These are phyloP conservation scores for Drosophila buzzatii DNA, from an alignment of 2,888 invertebrate genomes.

Conservation along the genomic window DNA sequence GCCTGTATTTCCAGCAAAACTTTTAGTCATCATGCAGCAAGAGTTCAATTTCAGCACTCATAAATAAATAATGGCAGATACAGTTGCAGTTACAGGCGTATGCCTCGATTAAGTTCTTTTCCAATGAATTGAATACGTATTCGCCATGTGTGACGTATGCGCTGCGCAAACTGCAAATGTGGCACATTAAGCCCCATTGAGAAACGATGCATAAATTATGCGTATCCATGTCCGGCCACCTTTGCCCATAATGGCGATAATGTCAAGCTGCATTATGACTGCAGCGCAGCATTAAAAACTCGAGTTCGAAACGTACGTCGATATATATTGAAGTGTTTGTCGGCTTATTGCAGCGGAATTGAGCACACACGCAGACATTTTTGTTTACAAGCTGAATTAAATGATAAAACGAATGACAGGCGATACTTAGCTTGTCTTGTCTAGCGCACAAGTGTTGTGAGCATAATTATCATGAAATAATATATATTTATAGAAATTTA, in stretches of 20 bases:
- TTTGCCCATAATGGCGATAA: constrained; percentile 15
- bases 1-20: neutral
- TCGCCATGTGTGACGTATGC: constrained; percentile 9
- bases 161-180: constrained; percentile 5
- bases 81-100: neutral
- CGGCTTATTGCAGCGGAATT: neutral
- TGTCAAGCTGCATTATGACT: constrained; percentile 19
- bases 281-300: constrained; percentile 7
- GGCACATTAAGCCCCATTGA: constrained; percentile 10
- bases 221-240: constrained; percentile 22
- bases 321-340: neutral
- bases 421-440: neutral
- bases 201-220: constrained; percentile 24
- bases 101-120: constrained; percentile 15
- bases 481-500: neutral
- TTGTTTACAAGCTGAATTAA: neutral
- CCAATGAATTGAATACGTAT: constrained; percentile 17
- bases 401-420: neutral
- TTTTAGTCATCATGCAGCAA: neutral
- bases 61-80: constrained; percentile 21
- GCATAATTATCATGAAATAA: too few relatives aligned
- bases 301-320: neutral
- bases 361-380: neutral
- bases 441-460: neutral
- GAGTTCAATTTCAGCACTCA: constrained; percentile 7